A percentile compares a stretch with the other conserved stretches of the same genome.
phyloP scores from a whole-genome alignment of 2,888 invertebrate species.

The Loripinus fragilis region DNA sequence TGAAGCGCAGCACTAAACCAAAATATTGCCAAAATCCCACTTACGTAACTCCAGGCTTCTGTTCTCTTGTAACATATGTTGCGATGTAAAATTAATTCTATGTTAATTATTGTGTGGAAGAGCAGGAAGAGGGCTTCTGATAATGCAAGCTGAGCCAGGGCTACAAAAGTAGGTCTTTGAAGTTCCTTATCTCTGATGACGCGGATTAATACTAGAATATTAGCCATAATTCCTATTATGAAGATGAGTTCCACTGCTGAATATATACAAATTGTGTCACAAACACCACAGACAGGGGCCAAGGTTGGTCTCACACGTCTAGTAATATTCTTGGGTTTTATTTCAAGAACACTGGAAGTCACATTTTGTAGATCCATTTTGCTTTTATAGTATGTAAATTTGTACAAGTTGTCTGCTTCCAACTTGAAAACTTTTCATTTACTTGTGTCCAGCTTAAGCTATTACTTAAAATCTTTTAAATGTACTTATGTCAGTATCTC shows the following conservation, averaged over 20 bases:
- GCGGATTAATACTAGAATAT: background rate
- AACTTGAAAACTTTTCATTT: no score
- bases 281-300: background rate
- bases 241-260: background rate
- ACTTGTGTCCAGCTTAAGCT: no score
- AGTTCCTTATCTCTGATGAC: constrained; percentile 1
- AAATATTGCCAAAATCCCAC: background rate
- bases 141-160: background rate
- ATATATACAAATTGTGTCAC: background rate
- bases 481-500: no score
- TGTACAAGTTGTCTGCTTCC: no score
- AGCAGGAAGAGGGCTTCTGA: background rate
- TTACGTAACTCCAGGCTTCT: background rate
- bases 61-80: background rate
- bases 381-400: no score
- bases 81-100: background rate
- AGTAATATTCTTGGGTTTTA: background rate
- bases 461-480: no score
- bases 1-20: background rate
- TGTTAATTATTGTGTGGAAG: background rate
- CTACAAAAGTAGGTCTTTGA: background rate
- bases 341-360: background rate
- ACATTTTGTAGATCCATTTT: background rate
- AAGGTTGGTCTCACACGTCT: background rate
- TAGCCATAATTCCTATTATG: background rate